These are phyloP conservation scores for Paramuricea clavata DNA, from an alignment of 92 coral and sea anemone genomes.

Conservation along the genomic window DNA sequence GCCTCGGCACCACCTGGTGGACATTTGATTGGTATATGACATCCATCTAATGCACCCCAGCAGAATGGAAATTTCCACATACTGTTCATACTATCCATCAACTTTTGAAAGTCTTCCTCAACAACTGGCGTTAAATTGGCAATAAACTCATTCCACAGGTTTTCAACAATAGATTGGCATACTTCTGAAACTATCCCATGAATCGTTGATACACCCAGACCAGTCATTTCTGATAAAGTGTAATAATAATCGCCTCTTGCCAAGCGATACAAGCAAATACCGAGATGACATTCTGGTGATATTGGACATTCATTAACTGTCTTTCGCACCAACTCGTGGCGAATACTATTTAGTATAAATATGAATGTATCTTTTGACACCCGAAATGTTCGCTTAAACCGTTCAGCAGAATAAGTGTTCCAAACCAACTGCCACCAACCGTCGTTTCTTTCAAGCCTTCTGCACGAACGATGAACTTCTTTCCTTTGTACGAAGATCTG, in stretches of 20 bases:
- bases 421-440: background rate
- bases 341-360: background rate
- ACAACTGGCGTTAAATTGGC: background rate
- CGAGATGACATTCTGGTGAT: slow-evolving; percentile 13
- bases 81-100: slow-evolving; percentile 2
- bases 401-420: background rate
- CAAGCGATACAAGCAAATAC: slow-evolving; percentile 7
- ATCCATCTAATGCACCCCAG: background rate
- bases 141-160: slow-evolving; percentile 1
- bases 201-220: slow-evolving; percentile 21
- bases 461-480: background rate
- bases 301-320: slow-evolving; percentile 8
- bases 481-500: background rate
- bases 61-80: background rate
- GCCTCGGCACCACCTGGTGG: slow-evolving; percentile 13
- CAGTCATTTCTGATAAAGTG: slow-evolving; percentile 6
- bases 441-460: background rate
- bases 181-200: slow-evolving; percentile 13
- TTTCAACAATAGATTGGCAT: background rate
- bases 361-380: background rate
- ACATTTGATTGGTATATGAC: background rate
- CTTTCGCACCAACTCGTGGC: background rate
- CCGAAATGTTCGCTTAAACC: background rate
- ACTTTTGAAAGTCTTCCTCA: background rate
- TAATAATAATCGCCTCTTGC: slow-evolving; percentile 3